These are phyloP conservation scores for Rhopalosiphum maidis DNA, from an alignment of 1,140 invertebrate species.

Conservation along the genomic window DNA sequence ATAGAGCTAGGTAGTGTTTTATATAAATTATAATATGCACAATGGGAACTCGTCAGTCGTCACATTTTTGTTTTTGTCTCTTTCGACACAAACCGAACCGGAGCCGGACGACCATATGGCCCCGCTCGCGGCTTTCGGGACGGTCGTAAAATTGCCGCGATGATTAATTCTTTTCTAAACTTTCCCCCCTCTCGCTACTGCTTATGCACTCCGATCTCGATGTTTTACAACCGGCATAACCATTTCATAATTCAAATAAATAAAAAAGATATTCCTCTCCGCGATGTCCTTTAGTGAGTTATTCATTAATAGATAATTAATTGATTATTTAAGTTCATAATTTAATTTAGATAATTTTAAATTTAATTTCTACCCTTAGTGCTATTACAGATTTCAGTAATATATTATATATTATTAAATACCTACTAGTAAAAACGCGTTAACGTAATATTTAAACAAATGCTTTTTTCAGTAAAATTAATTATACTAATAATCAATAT, in stretches of 20 bases:
- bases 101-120: neutral
- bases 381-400: neutral
- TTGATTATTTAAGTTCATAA: neutral
- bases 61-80: slow-evolving; percentile 17
- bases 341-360: neutral
- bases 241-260: neutral
- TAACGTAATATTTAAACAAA: neutral
- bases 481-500: too few species aligned
- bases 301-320: neutral
- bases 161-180: neutral
- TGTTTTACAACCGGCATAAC: neutral
- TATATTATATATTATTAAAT: neutral
- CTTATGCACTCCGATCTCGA: neutral
- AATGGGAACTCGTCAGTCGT: neutral
- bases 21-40: neutral
- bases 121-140: neutral
- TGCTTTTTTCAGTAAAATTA: neutral
- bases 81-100: neutral
- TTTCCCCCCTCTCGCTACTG: neutral
- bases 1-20: neutral
- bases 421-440: neutral
- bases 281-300: neutral
- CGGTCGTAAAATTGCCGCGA: neutral
- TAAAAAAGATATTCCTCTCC: neutral
- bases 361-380: neutral